Base-by-base conservation (phyloP, 2,888 invertebrate genomes). In the Drosophila falleni region DNA sequence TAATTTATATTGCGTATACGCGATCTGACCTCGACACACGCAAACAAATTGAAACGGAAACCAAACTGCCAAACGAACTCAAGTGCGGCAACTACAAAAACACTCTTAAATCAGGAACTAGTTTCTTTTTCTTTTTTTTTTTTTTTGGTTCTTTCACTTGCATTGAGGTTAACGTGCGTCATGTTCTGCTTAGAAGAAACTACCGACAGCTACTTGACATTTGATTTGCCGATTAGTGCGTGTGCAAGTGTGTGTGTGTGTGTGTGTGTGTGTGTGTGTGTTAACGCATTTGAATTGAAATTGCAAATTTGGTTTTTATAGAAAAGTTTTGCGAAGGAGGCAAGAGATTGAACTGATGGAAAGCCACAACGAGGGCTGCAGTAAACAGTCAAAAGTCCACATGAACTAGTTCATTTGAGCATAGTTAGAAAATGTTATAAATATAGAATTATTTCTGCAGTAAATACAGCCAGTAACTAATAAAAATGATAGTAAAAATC, bases 181-280 rank as follows among this genome's bases (percentile, higher is more conserved):
- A 80, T 78, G 90, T 84, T 78, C 72, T 74, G 56, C 68, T 70
- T 69, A 79, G 61, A 63, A 71, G 60, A 67, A 81, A 63, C 75
- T 53, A 66, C 39, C 56, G 54, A 64, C 75, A 64, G 72, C 74
- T 58, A 83, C 79, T 76, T 81, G 86, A 83, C 88, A 78, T 76
- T 74, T 89, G 89, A 89, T 89, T 82, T 71, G 54, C 69, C 84
- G 87, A 83, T 87, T 88, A 89, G 84, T 79, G 71, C 65, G 82
- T 81, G 71, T n/a, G 41, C 53, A 58, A 50, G 49, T 29, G n/a
- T 31, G 13, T 35, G 10, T 46, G 33, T 55, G 54, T 41, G 54
- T 59, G 42, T 55, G 50, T 41, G 54, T 29, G 41, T 60, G 29
- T 59, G 51, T 64, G 58, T 35, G 71, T 23, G 13, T 46, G 54